Evolutionary conservation across 2,888 invertebrate species (phyloP), one percentile per base, ranked within the genome.

Genomic region (Epicampocera succincta): DNA sequence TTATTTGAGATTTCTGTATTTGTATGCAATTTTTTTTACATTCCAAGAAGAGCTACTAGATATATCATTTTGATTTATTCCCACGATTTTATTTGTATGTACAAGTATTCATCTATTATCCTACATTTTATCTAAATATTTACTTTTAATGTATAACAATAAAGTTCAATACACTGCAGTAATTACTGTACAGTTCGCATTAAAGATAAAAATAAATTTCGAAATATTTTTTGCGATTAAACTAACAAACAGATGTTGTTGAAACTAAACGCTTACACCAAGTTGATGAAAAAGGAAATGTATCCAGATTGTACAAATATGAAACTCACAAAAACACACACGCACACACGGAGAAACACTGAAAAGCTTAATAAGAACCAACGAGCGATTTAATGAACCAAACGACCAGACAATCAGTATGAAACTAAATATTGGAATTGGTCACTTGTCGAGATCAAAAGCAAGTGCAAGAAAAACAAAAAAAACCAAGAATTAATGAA

Each of bases 371-470:
- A 8, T 25, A 17, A 29, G 12, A 48, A 65, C 58, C 9, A 56
- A 15, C 42, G 19, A 46, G 15, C 56, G 58, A 81, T 48, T 19
- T 12, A 48, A 50, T 48, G 65, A 82, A 71, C 71, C 61, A 44
- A 61, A 66, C 73, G 71, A 71, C 40, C 60, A 54, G 66, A 72
- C 74, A 54, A 66, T 48, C 65, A 19, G 44, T n/a, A 75, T 19
- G 40, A 65, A 82, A 82, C 82, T 82, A 61, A 82, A 61, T 33
- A 33, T 78, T 82, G 71, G 66, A 75, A 77, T 48, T 75, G 82
- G 65, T 66, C 66, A 78, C 42, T 71, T 71, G 66, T n/a, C 25
- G 44, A 75, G 71, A 78, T 74, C 21, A 56, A 38, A 63, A 69
- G 44, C 61, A 69, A 78, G 25, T 65, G 46, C 2, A 82, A 63